Evolutionary conservation across 2,888 invertebrate species (phyloP), one percentile per base, ranked within the genome.

Genomic region (Lepidonotus clava): DNA sequence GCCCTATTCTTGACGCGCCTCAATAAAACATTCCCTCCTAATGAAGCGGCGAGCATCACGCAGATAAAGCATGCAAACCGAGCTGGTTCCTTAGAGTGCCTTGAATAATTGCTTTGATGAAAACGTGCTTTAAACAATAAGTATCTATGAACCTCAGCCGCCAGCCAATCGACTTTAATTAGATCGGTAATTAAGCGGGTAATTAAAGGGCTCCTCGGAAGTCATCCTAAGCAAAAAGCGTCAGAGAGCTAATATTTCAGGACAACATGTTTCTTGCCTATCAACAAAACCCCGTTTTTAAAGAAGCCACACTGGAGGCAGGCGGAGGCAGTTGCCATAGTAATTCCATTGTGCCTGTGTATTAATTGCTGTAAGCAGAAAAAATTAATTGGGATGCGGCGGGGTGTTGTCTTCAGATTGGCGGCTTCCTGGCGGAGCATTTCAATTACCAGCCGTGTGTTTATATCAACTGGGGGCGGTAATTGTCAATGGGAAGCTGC

Each of bases 371-470:
- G 6, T 24, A 24, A 41, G 2, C 24, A 32, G 46, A 80, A 46
- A 46, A 46, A 46, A 80, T 38, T 80, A 80, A 80, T 80, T 80
- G 80, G 41, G 4, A 36, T 38, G 6, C 80, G 21, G 1, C 24
- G 14, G 11, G 80, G n/a, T 46, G 28, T 80, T 46, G 80, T 46
- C 80, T 32, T 51, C 80, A 41, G 18, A 28, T 80, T 46, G 28
- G 6, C 18, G 11, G 80, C n/a, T 41, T 40, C n/a, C 80, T 38
- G 51, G 28, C 80, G 24, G n/a, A 32, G 80, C 41, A 14, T 6
- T 46, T 80, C 80, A 80, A 80, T 80, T 80, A 80, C 46, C 80
- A 1, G 38, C 46, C n/a, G 6, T 46, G 46, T 80, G 80, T 46
- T 80, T 41, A 80, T 80, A 46, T 40, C 80, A 24, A 46, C 18